Base-by-base conservation (phyloP, 2,797 vertebrate species). In the Tokudaia muenninki region DNA sequence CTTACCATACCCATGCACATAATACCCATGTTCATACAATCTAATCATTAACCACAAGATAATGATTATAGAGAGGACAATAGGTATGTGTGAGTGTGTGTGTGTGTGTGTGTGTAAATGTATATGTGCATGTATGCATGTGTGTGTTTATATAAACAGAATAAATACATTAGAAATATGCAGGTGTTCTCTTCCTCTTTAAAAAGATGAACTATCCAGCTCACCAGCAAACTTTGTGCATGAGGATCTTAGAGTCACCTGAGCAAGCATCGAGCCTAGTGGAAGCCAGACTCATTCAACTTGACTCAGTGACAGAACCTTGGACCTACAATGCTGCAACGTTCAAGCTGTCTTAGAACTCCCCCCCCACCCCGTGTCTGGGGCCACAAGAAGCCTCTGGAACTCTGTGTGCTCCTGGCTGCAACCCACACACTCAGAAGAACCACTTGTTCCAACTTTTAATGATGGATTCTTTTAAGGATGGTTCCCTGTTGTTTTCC, bases 301-400 rank as follows among this genome's bases (percentile, higher is more conserved):
- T 74, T 65, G 79, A 67, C 21, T 44, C 16, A 50, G 13, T 0
- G 29, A 29, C 72, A 94, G 92, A 86, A 16, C 3, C 52, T 72
- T 11, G 1, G 37, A 67, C 67, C 57, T 78, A 52, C n/a, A 14
- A 63, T 6, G 29, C 6, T 37, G 37, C 24, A 80, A 14, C 57
- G 89, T 9, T 6, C 1, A 10, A n/a, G 26, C 63, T 80, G 50
- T 52, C 80, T 82, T 26, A 75, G 65, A 95, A 50, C 22, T 13
- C 92, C 44, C 67, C 90, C 44, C 67, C 90, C 88, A 31, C 63
- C 93, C 86, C 6, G 14, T 24, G 92, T 92, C 79, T 65, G 80
- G 50, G 74, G 78, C 9, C 89, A 41, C 21, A 29, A 63, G 52
- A 59, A 84, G 19, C 55, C 41, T 89, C 61, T 92, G 59, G 74